phyloP scores from a whole-genome alignment of 30 jellyfish, hydroid and myxozoan species.

The Mastigias papua region DNA sequence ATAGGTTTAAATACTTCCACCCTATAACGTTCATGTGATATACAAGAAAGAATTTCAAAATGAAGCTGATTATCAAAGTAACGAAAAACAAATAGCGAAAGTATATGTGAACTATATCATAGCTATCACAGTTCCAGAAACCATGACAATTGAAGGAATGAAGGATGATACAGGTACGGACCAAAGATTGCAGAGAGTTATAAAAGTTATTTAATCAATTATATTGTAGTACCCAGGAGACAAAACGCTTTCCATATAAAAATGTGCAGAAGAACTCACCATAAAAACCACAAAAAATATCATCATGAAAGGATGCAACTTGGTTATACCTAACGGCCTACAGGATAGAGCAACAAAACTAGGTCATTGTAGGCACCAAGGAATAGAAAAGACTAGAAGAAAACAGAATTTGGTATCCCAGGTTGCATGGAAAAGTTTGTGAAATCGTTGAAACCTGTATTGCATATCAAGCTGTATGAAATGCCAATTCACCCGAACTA shows the following conservation, averaged over 20 bases:
- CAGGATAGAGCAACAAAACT: constrained; percentile 44
- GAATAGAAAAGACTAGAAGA: constrained; percentile 56
- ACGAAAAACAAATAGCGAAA: constrained; percentile 40
- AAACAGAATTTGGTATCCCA: constrained; percentile 57
- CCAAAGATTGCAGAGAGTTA: constrained; percentile 19
- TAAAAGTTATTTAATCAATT: constrained; percentile 16
- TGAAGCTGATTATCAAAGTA: constrained; percentile 57
- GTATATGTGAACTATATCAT: constrained; percentile 35
- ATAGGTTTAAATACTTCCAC: constrained; percentile 51
- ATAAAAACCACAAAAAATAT: constrained; percentile 25
- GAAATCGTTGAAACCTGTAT: constrained; percentile 28
- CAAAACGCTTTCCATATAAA: constrained; percentile 21
- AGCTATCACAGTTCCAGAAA: constrained; percentile 29
- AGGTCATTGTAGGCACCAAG: constrained; percentile 76
- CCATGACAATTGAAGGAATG: constrained; percentile 60
- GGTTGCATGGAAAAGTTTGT: constrained; percentile 17
- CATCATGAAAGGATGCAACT: constrained; percentile 37
- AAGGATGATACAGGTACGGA: constrained; percentile 55
- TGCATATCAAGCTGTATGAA: constrained; percentile 69
- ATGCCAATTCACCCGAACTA: constrained; percentile 33
- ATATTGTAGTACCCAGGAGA: constrained; percentile 2
- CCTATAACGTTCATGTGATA: constrained; percentile 53
- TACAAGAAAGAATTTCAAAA: constrained; percentile 41
- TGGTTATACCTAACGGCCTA: constrained; percentile 42
- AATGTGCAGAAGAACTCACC: constrained; percentile 47